Evolutionary conservation across 2,888 invertebrate species (phyloP).

Genomic region (Tanaodytes sp.): DNA sequence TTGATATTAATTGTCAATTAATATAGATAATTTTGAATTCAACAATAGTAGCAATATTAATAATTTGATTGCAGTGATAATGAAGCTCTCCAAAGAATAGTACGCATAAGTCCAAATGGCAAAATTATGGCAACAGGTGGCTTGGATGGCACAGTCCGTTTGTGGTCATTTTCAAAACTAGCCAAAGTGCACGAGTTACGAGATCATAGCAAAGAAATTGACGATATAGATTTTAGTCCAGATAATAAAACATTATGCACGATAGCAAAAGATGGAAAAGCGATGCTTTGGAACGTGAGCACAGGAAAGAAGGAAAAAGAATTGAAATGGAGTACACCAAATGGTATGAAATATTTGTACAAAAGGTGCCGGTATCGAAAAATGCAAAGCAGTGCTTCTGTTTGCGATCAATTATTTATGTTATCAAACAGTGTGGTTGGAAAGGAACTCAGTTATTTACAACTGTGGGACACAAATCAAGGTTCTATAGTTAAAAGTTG

Average conservation of each 20-base stretch:
- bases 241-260: constrained; percentile 84
- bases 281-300: constrained; percentile 84
- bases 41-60: no score
- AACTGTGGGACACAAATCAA: constrained; percentile 83
- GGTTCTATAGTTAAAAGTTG: constrained; percentile 77
- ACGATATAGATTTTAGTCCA: constrained; percentile 93
- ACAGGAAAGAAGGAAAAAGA: constrained; percentile 80
- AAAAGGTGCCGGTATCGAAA: constrained; percentile 82
- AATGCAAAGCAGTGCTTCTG: constrained; percentile 63
- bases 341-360: constrained; percentile 84
- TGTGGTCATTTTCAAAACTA: constrained; percentile 92
- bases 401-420: constrained; percentile 78
- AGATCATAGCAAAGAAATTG: constrained; percentile 92
- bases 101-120: constrained; percentile 84
- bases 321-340: constrained; percentile 83
- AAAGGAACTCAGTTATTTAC: constrained; percentile 82
- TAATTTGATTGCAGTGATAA: no score
- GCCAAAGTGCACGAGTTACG: constrained; percentile 80
- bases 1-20: no score
- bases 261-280: constrained; percentile 90
- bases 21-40: no score
- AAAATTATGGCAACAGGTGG: constrained; percentile 92
- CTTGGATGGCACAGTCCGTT: constrained; percentile 87
- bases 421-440: constrained; percentile 87
- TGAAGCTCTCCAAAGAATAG: constrained; percentile 90